Evolutionary conservation across 2,113 vertebrate species (phyloP), one percentile per base, ranked within the genome.

Genomic region (Connochaetes taurinus): DNA sequence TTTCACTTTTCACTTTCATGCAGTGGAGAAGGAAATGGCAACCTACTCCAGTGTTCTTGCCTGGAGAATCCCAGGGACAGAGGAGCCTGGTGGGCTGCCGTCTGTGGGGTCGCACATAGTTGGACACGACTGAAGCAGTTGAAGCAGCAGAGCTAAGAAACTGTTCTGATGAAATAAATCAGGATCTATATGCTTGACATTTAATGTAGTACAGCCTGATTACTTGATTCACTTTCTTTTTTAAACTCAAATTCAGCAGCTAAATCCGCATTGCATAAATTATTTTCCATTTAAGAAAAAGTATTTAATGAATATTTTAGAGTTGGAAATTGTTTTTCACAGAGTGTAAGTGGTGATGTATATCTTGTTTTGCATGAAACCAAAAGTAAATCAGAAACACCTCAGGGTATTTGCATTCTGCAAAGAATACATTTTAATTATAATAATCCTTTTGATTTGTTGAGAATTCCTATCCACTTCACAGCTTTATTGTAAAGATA

Each of bases 381-480:
- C 60, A 50, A 76, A 94, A 78, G 52, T 76, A 95, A 84, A 78
- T 91, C 52, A 82, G 57, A 64, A 80, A 85, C 0, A 85, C 15
- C 84, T 94, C 31, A 87, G 45, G 80, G 80, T 90, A 91, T 98
- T 97, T 95, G 27, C 7, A 53, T 93, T 95, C 85, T 85, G 4
- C 27, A 62, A 86, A 95, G 52, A 96, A 92, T 93, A 76, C 1
- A 25, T 62, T 95, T 97, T 95, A 97, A 64, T 97, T 93, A 40
- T 19, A 94, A 89, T 47, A 52, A 83, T 91, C 33, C 23, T 95
- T 97, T 95, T 62, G 36, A 40, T 91, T 96, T 95, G 47, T 86
- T 93, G 81, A 64, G 13, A 81, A 40, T 71, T 92, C 1, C 27
- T 83, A 11, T 71, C 45, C 64, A 45, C 47, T 55, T 95, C 31